Percentiles rank a stretch among this genome's conserved stretches.
Evolutionary conservation across 2,113 vertebrate genomes (phyloP).

Genomic region (Ctenomys sociabilis): DNA sequence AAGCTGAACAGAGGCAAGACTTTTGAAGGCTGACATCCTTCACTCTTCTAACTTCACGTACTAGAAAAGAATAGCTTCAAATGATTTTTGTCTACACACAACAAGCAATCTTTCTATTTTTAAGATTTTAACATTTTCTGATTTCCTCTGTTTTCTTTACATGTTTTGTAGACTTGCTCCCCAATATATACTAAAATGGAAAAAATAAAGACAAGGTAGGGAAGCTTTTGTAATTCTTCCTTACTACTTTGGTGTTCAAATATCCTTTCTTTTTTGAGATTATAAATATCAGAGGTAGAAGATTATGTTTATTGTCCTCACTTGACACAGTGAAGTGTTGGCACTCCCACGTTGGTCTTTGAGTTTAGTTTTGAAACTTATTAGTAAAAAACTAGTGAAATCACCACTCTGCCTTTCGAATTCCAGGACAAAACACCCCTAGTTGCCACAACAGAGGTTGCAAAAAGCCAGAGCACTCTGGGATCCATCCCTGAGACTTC

Average conservation of each 20-base stretch:
- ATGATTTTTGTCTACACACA: neutral
- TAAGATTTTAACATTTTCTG: slow-evolving; percentile 30
- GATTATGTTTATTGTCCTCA: slow-evolving; percentile 4
- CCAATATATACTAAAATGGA: neutral
- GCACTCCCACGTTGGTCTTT: neutral
- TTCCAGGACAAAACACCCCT: neutral
- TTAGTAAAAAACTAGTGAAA: slow-evolving; percentile 22
- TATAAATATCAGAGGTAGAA: neutral
- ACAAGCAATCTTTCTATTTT: slow-evolving; percentile 26
- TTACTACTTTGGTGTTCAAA: neutral
- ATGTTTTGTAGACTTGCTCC: neutral
- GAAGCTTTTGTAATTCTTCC: neutral
- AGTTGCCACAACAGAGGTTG: neutral
- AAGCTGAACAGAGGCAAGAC: neutral
- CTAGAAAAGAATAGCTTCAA: slow-evolving; percentile 26
- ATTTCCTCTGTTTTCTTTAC: neutral
- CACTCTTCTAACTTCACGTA: slow-evolving; percentile 9
- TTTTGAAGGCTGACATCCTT: neutral
- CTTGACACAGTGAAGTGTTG: slow-evolving; percentile 33
- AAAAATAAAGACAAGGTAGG: neutral
- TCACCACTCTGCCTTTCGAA: neutral
- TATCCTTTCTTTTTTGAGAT: slow-evolving; percentile 32
- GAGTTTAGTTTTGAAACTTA: slow-evolving; percentile 40
- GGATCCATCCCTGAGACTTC: neutral
- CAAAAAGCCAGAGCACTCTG: neutral